These are phyloP conservation scores for Oxyteleia sp. DNA, from an alignment of 2,888 invertebrate species.

Conservation along the genomic window DNA sequence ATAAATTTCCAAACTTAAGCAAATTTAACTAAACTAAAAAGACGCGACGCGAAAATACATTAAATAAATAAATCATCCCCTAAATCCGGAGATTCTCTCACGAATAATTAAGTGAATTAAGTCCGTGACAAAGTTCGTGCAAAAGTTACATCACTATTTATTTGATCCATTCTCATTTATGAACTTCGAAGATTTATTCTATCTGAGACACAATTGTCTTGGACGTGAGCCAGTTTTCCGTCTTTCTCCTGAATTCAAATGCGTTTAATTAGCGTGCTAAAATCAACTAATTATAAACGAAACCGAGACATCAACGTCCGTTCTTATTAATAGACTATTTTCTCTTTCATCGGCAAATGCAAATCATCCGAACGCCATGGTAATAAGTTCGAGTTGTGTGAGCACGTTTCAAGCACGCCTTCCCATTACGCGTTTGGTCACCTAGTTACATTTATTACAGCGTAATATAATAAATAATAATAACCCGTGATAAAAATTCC, in stretches of 20 bases:
- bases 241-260: conserved; percentile 50
- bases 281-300: conserved; percentile 53
- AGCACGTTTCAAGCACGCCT: conserved; percentile 47
- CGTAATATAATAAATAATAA: conserved; percentile 61
- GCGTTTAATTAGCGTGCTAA: conserved; percentile 51
- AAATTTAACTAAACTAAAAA: conserved; percentile 12
- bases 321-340: conserved; percentile 41
- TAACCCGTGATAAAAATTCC: too few species aligned
- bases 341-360: conserved; percentile 48
- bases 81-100: conserved; percentile 22
- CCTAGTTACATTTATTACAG: conserved; percentile 59
- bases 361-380: conserved; percentile 42
- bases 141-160: conserved; percentile 58
- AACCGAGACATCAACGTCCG: conserved; percentile 41
- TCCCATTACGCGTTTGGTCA: conserved; percentile 32
- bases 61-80: conserved; percentile 31
- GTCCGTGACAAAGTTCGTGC: conserved; percentile 48
- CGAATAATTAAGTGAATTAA: conserved; percentile 44
- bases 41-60: background rate
- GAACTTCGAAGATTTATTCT: conserved; percentile 55
- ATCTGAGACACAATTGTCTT: conserved; percentile 50
- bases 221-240: conserved; percentile 57
- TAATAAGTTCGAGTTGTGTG: conserved; percentile 43
- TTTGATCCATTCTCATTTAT: conserved; percentile 65
- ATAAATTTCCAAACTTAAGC: background rate